Percentiles rank a stretch among this genome's conserved stretches.
These are phyloP conservation scores for Papilio xuthus DNA, from an alignment of 1,140 invertebrate species.

Conservation along the genomic window DNA sequence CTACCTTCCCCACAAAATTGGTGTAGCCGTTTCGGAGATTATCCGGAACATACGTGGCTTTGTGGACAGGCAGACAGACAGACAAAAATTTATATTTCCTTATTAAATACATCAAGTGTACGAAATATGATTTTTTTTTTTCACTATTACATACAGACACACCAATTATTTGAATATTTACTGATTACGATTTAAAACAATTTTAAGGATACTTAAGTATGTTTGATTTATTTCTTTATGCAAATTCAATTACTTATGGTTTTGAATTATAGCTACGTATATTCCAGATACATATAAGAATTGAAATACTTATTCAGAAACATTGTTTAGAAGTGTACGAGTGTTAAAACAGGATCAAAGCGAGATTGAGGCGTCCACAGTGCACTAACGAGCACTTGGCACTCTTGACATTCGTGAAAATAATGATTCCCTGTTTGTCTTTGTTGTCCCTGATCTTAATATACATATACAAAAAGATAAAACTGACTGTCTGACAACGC, in stretches of 20 bases:
- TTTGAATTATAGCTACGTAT: neutral
- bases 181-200: too few species aligned
- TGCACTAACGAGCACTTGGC: constrained; percentile 8
- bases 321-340: neutral
- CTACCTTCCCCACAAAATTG: too few species aligned
- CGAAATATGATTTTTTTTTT: too few species aligned
- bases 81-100: too few species aligned
- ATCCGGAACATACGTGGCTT: too few species aligned
- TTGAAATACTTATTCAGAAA: neutral
- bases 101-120: too few species aligned
- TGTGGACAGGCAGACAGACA: too few species aligned
- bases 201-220: too few species aligned
- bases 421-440: constrained; percentile 16
- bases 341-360: constrained; percentile 21
- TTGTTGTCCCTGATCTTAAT: constrained; percentile 1
- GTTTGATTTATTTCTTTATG: too few species aligned
- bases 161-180: too few species aligned
- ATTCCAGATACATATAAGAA: neutral
- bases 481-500: neutral
- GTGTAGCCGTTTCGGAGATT: too few species aligned
- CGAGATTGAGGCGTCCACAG: constrained; percentile 3
- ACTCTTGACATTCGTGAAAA: constrained; percentile 10
- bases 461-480: neutral
- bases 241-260: neutral
- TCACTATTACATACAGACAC: too few species aligned